Percentiles rank a stretch among this genome's conserved stretches.
These are phyloP conservation scores for Diachrysia chrysitis DNA, from an alignment of 2,888 invertebrate genomes.

Conservation along the genomic window DNA sequence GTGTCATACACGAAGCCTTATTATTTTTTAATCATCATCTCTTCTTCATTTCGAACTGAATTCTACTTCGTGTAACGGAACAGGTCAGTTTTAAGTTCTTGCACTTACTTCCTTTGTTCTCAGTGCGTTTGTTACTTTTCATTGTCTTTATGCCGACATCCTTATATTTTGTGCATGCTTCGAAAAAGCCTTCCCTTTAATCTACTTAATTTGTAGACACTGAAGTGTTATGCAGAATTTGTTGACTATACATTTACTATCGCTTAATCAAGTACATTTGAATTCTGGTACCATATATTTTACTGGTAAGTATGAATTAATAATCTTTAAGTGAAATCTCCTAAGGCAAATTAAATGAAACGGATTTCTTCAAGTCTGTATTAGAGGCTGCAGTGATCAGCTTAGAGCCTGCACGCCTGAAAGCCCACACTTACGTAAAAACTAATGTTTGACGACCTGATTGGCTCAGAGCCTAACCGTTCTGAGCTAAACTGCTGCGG, in stretches of 20 bases:
- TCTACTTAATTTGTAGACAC: neutral
- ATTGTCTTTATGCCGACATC: conserved; percentile 13
- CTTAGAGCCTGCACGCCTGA: neutral
- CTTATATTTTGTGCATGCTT: neutral
- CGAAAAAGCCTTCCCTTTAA: neutral
- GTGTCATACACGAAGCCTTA: neutral
- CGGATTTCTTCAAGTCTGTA: neutral
- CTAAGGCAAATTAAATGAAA: neutral
- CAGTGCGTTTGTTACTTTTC: conserved; percentile 1
- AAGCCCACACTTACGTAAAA: neutral
- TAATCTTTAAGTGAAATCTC: neutral
- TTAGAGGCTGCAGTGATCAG: conserved; percentile 1
- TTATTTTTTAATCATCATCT: neutral
- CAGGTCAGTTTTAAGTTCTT: conserved; percentile 19
- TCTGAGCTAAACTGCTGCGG: neutral
- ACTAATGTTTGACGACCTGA: conserved; percentile 3
- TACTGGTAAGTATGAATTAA: neutral
- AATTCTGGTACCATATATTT: neutral
- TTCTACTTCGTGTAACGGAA: conserved; percentile 28
- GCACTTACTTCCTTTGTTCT: conserved; percentile 30
- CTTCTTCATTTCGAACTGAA: conserved; percentile 18
- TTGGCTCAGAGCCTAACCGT: neutral
- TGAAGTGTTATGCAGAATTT: neutral
- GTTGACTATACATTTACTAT: neutral
- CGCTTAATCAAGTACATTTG: neutral